Evolutionary conservation across 2,113 vertebrate species (phyloP).

Genomic region (Phaethon lepturus): DNA sequence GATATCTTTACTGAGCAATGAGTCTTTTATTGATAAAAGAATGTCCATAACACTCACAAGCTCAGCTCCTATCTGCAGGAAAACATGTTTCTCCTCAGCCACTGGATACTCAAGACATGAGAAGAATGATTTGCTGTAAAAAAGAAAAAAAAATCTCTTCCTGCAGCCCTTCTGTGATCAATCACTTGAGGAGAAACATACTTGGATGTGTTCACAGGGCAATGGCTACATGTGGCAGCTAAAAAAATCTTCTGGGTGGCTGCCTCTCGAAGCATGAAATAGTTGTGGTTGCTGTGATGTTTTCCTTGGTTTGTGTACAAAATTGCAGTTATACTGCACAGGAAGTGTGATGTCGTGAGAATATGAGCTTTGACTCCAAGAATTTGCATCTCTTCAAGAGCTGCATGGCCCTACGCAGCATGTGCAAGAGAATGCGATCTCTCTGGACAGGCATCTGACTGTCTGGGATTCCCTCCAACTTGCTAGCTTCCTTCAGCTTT

Average conservation of each 20-base stretch:
- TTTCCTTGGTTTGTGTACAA: background rate
- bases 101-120: background rate
- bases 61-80: constrained; percentile 1
- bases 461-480: background rate
- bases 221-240: background rate
- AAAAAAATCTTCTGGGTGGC: background rate
- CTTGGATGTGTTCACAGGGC: background rate
- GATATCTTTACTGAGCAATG: constrained; percentile 23
- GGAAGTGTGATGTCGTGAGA: background rate
- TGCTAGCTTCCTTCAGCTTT: background rate
- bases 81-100: background rate
- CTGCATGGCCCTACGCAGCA: background rate
- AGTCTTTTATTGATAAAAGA: constrained; percentile 22
- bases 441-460: background rate
- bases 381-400: background rate
- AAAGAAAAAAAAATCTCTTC: background rate
- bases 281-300: background rate
- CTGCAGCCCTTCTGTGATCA: background rate
- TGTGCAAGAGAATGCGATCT: background rate
- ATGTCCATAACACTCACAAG: background rate
- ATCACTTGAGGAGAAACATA: background rate
- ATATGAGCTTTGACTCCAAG: background rate
- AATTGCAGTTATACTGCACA: background rate
- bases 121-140: background rate
- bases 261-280: background rate